Evolutionary conservation across 2,113 vertebrate genomes (phyloP), one percentile per base, ranked within the genome.

Genomic region (Microcebus tavaratra): DNA sequence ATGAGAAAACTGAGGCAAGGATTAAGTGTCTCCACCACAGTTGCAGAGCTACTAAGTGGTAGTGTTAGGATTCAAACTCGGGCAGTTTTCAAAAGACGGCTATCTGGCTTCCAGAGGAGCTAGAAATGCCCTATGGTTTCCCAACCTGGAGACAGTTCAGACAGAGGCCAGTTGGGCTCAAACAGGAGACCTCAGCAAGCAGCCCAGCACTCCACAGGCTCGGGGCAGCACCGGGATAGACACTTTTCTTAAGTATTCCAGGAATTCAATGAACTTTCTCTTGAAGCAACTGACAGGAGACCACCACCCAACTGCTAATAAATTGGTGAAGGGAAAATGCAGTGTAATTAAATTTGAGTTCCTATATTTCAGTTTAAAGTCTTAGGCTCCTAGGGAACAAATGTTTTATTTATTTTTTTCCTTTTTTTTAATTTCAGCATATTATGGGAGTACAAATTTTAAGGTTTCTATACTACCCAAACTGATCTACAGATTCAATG

Each of bases 201-300:
- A 23, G 6, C 18, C 25, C 23, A 42, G 5, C 5, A 25, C 63
- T 23, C 45, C 70, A 45, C 7, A 39, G n/a, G 5, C 34, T 82
- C 34, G 14, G 6, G 6, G 5, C 48, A 45, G 9, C 4, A 7
- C 2, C 45, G 27, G 1, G 57, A 31, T 34, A 6, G 6, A 15
- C 8, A 42, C 10, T 9, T 17, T 57, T 75, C 27, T 53, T 8
- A 76, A 53, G 6, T 34, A 13, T 45, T 50, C 21, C 57, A 70
- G 29, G 7, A 15, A 48, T 70, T 63, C 61, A 34, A 0, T 5
- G 14, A 70, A 11, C 29, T 75, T 76, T 39, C 25, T 55, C 8
- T 53, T n/a, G 53, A 76, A 45, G 18, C 2, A 3, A 48, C 42
- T 84, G n/a, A 29, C n/a, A n/a, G 29, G 34, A 72, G 63, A 63